A percentile compares a stretch with the other conserved stretches of the same genome.
phyloP scores from a whole-genome alignment of 1,140 invertebrate species.

The Pseudomyrmex gracilis region DNA sequence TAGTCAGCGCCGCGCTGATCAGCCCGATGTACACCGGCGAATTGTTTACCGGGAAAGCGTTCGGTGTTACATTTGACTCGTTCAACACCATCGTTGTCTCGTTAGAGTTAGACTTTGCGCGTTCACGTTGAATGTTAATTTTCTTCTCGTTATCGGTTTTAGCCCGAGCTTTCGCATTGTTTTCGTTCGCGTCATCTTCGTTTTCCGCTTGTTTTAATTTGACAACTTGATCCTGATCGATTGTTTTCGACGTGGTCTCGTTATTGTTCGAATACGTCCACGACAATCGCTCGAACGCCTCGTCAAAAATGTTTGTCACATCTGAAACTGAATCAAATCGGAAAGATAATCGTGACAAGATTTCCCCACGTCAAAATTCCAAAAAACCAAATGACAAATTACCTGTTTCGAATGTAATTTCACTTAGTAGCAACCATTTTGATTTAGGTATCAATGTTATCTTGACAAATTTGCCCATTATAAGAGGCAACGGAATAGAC shows the following conservation, averaged over 20 bases:
- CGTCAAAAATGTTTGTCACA: constrained; percentile 8
- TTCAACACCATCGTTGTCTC: constrained; percentile 76
- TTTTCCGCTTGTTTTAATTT: constrained; percentile 20
- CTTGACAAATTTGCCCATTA: constrained; percentile 91
- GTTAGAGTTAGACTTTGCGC: constrained; percentile 69
- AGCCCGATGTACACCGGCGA: constrained; percentile 91
- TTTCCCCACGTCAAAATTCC: neutral
- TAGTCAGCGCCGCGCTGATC: constrained; percentile 92
- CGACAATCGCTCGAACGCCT: constrained; percentile 16
- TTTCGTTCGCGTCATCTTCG: neutral
- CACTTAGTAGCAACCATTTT: constrained; percentile 96
- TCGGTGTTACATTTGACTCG: constrained; percentile 86
- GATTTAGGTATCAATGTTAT: constrained; percentile 92
- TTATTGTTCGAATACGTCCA: constrained; percentile 27
- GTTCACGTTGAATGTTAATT: constrained; percentile 16
- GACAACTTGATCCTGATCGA: constrained; percentile 17
- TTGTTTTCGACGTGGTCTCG: constrained; percentile 21
- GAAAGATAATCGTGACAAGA: neutral
- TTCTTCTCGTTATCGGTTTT: neutral
- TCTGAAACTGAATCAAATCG: constrained; percentile 37
- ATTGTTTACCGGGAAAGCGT: constrained; percentile 88
- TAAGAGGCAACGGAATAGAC: constrained; percentile 91
- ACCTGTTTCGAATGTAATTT: constrained; percentile 93
- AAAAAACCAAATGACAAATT: constrained; percentile 52
- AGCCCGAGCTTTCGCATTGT: neutral